Conservation (phyloP, 2,797 vertebrate genomes). For the Gadopsis marmoratus region DNA sequence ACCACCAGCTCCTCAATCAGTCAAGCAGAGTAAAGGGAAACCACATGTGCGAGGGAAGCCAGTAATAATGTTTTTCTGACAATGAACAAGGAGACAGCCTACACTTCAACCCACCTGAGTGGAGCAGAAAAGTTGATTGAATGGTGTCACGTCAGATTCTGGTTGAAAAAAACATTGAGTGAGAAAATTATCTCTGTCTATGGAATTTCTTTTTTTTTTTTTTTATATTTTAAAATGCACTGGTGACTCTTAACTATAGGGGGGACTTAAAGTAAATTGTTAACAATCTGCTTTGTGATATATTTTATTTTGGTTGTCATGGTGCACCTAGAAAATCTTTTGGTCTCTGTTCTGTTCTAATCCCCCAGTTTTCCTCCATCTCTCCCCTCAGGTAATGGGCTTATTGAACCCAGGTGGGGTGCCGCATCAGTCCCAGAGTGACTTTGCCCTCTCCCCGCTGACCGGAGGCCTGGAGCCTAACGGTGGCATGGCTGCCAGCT, state of each 20-base stretch:
- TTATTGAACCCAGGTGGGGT: conserved; percentile 96
- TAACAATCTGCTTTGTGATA: not conserved
- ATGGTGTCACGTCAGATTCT: not conserved
- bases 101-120: conserved; percentile 45
- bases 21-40: conserved; percentile 78
- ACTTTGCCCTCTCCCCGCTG: conserved; percentile 96
- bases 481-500: conserved; percentile 94
- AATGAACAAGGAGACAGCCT: conserved; percentile 50
- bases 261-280: not conserved
- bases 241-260: not conserved
- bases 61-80: conserved; percentile 78
- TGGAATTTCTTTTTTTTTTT: too few relatives aligned
- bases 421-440: conserved; percentile 96
- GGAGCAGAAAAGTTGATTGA: conserved; percentile 30
- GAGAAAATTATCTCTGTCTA: not conserved
- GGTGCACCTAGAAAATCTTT: conserved; percentile 33
- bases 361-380: not conserved
- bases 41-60: conserved; percentile 80
- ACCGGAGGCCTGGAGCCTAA: conserved; percentile 95
- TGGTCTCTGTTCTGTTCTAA: conserved; percentile 9
- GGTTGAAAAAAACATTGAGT: not conserved
- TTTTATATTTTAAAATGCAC: not conserved
- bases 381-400: conserved; percentile 93
- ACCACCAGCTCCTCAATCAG: conserved; percentile 62
- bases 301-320: not conserved